A percentile compares a stretch with the other conserved stretches of the same genome.
Conservation (phyloP, 2,888 invertebrate genomes). For the Amblyjoppa proteus region DNA sequence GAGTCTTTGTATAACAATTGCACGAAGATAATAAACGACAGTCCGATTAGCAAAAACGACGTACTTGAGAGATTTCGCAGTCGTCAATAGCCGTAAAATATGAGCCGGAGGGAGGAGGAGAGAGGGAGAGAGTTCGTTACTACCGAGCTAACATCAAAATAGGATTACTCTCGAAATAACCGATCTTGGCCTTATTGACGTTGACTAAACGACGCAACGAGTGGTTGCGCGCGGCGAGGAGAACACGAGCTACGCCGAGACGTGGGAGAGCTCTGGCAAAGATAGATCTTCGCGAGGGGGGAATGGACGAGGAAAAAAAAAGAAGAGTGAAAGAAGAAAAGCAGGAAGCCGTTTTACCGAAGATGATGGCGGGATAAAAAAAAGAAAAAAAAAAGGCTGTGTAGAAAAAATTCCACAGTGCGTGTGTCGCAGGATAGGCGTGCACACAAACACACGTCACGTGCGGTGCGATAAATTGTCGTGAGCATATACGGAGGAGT, state of each 20-base stretch:
- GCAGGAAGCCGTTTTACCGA: constrained; percentile 1
- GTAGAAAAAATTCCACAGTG: neutral
- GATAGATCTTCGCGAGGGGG: constrained; percentile 12
- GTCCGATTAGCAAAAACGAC: neutral
- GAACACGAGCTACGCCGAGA: neutral
- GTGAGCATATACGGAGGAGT: neutral
- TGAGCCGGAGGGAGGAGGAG: neutral
- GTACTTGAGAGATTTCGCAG: neutral
- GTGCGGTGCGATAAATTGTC: constrained; percentile 15
- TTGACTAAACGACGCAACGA: constrained; percentile 32
- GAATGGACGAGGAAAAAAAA: constrained; percentile 34
- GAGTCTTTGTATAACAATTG: neutral
- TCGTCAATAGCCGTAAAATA: neutral
- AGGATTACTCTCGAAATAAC: constrained; percentile 43
- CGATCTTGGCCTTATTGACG: constrained; percentile 55
- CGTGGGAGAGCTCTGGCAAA: neutral
- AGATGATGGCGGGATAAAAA: constrained; percentile 13
- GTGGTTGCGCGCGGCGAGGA: neutral
- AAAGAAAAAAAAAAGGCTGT: neutral
- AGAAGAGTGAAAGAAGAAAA: constrained; percentile 35
- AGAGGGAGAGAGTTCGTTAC: constrained; percentile 34
- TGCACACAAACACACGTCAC: constrained; percentile 28
- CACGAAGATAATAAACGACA: neutral
- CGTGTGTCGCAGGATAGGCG: neutral
- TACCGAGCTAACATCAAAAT: constrained; percentile 33